phyloP scores from a whole-genome alignment of 2,113 vertebrate species.

The Sceloporus tristichus region DNA sequence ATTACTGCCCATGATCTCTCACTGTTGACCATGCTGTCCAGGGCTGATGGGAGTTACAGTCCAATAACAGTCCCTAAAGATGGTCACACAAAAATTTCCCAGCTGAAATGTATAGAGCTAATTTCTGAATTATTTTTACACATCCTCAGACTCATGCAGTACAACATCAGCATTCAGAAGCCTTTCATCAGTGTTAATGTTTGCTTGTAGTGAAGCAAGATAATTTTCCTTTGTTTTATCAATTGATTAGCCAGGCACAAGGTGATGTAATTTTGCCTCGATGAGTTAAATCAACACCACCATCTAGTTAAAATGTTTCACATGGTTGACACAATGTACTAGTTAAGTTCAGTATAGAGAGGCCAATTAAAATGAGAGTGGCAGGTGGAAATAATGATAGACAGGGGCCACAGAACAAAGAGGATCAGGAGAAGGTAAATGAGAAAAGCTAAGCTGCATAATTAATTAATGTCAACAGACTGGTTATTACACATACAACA shows the following conservation, averaged over 20 bases:
- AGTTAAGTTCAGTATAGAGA: background rate
- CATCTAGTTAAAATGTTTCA: conserved; percentile 53
- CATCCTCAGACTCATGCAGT: too few relatives aligned
- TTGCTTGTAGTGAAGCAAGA: conserved; percentile 7
- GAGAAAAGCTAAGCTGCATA: conserved; percentile 35
- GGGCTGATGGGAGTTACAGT: too few relatives aligned
- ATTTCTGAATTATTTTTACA: too few relatives aligned
- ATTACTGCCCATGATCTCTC: too few relatives aligned
- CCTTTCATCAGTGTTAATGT: conserved; percentile 37
- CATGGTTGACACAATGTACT: background rate
- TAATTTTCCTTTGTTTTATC: conserved; percentile 24
- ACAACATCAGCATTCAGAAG: fast-evolving
- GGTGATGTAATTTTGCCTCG: conserved; percentile 52
- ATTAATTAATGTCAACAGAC: conserved; percentile 61
- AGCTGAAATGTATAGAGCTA: too few relatives aligned
- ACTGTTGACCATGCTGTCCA: too few relatives aligned
- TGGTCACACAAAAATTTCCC: too few relatives aligned
- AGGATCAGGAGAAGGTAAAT: conserved; percentile 8
- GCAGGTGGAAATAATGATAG: conserved; percentile 43
- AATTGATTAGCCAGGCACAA: conserved; percentile 36
- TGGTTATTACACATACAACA: conserved; percentile 39
- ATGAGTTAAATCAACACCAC: conserved; percentile 59
- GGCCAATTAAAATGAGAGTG: conserved; percentile 50
- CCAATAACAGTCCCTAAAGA: too few relatives aligned
- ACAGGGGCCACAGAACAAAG: conserved; percentile 10